Percentiles rank a stretch among this genome's conserved stretches.
These are phyloP conservation scores for Nyctereutes procyonoides DNA, from an alignment of 2,113 vertebrate genomes.

Conservation along the genomic window DNA sequence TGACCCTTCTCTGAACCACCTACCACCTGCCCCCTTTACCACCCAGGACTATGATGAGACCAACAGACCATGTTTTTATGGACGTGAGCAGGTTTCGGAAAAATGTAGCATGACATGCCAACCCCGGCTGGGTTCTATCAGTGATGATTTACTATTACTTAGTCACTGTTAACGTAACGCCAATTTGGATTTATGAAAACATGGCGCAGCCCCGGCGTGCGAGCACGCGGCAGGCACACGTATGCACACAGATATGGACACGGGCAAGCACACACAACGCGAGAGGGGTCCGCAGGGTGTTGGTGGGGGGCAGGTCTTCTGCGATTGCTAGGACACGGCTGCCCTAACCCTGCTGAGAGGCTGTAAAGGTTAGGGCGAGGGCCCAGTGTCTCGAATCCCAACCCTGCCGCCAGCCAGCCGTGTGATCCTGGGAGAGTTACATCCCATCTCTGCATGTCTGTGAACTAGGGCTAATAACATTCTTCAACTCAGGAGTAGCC, in stretches of 20 bases:
- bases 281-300: background rate
- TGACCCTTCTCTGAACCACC: background rate
- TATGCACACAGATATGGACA: background rate
- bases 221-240: fast-evolving
- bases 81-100: background rate
- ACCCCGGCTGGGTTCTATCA: background rate
- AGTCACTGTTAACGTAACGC: background rate
- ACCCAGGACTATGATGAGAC: background rate
- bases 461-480: background rate
- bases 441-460: background rate
- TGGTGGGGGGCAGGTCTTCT: background rate
- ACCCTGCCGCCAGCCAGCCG: background rate
- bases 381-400: fast-evolving
- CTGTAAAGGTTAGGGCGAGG: background rate
- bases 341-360: background rate
- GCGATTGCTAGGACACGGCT: fast-evolving
- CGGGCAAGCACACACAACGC: fast-evolving
- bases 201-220: background rate
- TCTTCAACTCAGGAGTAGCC: background rate
- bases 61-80: background rate
- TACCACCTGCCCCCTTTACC: background rate
- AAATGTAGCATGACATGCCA: fast-evolving
- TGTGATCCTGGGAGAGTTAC: background rate
- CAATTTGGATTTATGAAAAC: background rate
- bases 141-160: background rate